These are phyloP conservation scores for Hyperoplus lanceolatus DNA, from an alignment of 2,797 vertebrate genomes.

Conservation along the genomic window DNA sequence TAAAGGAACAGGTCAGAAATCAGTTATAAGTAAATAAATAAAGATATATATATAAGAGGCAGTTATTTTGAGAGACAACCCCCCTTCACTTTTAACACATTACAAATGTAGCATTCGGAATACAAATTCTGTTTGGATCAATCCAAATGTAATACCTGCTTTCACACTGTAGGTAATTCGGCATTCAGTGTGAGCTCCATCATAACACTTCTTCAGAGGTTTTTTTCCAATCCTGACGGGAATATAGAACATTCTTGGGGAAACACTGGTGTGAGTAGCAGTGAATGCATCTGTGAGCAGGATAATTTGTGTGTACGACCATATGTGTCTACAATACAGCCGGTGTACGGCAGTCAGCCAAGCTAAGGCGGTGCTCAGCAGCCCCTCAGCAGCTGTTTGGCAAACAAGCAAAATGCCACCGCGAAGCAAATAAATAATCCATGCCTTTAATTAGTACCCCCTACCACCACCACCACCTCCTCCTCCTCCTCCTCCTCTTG, in stretches of 20 bases:
- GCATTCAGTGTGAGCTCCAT: slow-evolving; percentile 26
- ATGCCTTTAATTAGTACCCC: slow-evolving; percentile 74
- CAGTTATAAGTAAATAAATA: neutral
- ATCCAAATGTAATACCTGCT: slow-evolving; percentile 21
- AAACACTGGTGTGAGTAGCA: slow-evolving; percentile 26
- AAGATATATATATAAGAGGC: neutral
- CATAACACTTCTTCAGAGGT: slow-evolving; percentile 14
- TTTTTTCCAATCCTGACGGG: slow-evolving; percentile 21
- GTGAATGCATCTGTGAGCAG: slow-evolving; percentile 24
- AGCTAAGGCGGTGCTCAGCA: slow-evolving; percentile 43
- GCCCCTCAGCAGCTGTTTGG: slow-evolving; percentile 66
- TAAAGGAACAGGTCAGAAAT: slow-evolving; percentile 6
- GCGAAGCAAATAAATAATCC: slow-evolving; percentile 77
- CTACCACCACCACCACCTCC: slow-evolving; percentile 22
- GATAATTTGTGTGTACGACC: slow-evolving; percentile 36
- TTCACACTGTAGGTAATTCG: slow-evolving; percentile 11
- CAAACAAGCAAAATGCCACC: slow-evolving; percentile 75
- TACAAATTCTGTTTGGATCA: neutral
- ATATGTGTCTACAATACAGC: slow-evolving; percentile 52
- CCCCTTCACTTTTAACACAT: slow-evolving; percentile 13
- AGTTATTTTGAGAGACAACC: neutral
- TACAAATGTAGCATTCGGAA: slow-evolving; percentile 8
- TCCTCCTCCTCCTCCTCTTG: slow-evolving; percentile 46
- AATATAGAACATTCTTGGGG: slow-evolving; percentile 21
- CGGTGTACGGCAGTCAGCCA: slow-evolving; percentile 49